Evolutionary conservation across 2,113 vertebrate genomes (phyloP).

Genomic region (Strix uralensis): DNA sequence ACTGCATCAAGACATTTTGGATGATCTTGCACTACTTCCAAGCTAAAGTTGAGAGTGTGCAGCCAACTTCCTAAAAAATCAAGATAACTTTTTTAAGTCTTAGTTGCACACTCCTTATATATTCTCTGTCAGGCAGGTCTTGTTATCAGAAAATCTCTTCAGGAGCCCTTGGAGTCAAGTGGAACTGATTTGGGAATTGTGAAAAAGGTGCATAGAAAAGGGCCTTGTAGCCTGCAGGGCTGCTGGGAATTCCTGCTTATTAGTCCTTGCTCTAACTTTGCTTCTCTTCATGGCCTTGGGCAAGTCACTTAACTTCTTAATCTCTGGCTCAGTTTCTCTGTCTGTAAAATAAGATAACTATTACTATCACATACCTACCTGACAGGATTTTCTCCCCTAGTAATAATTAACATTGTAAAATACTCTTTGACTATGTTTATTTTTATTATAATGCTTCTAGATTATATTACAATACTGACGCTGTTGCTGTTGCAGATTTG

Average conservation of each 20-base stretch:
- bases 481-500: slow-evolving; percentile 27
- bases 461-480: slow-evolving; percentile 4
- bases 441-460: slow-evolving; percentile 50
- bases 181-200: not conserved
- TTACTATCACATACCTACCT: slow-evolving; percentile 43
- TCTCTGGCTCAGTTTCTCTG: slow-evolving; percentile 56
- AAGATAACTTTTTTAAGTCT: not conserved
- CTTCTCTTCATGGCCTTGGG: slow-evolving; percentile 45
- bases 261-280: slow-evolving; percentile 22
- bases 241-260: slow-evolving; percentile 36
- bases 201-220: not conserved
- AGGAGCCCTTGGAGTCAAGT: not conserved
- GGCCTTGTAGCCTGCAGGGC: slow-evolving; percentile 11
- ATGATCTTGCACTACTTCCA: not conserved
- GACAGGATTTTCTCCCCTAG: slow-evolving; percentile 54
- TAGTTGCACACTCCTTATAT: not conserved
- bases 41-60: not conserved
- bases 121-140: not conserved
- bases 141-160: not conserved
- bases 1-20: accelerated
- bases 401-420: slow-evolving; percentile 65
- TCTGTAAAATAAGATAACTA: slow-evolving; percentile 49
- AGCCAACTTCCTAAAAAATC: not conserved
- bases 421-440: slow-evolving; percentile 36
- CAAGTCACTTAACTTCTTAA: slow-evolving; percentile 59